A percentile compares a stretch with the other conserved stretches of the same genome.
Conservation (phyloP, 2,797 vertebrate species). For the Rhynchotus rufescens region DNA sequence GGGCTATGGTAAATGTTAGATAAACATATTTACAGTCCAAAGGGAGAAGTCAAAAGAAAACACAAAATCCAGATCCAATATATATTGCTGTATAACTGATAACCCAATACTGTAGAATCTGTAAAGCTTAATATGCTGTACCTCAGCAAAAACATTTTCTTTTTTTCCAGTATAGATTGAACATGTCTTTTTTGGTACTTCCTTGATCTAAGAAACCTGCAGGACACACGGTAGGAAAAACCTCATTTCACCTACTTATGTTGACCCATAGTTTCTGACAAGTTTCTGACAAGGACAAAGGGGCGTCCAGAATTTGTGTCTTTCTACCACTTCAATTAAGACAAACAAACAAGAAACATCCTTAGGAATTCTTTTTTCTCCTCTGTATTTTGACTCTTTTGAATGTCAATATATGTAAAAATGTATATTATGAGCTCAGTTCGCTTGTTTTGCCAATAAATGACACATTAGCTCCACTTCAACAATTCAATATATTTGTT, state of each 20-base stretch:
- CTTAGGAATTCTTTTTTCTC: not conserved
- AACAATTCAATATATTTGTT: not conserved
- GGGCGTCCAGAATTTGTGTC: not conserved
- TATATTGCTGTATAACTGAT: not conserved
- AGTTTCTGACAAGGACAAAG: not conserved
- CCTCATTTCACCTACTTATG: not conserved
- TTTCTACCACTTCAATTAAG: not conserved
- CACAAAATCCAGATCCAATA: not conserved
- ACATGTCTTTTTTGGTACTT: not conserved
- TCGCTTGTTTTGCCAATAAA: not conserved
- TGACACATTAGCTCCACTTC: not conserved
- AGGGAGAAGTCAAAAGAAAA: not conserved
- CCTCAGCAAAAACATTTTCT: not conserved
- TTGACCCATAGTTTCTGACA: not conserved
- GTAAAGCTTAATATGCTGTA: not conserved
- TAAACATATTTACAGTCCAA: not conserved
- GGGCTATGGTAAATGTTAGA: not conserved
- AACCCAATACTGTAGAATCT: not conserved
- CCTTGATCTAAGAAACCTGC: not conserved
- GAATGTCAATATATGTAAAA: not conserved
- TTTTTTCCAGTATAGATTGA: not conserved
- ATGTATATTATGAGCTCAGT: not conserved
- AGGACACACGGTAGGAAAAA: not conserved
- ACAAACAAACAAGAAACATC: not conserved
- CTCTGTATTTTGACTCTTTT: not conserved